phyloP scores from a whole-genome alignment of 1,140 invertebrate genomes.

The Micrasema longulum region DNA sequence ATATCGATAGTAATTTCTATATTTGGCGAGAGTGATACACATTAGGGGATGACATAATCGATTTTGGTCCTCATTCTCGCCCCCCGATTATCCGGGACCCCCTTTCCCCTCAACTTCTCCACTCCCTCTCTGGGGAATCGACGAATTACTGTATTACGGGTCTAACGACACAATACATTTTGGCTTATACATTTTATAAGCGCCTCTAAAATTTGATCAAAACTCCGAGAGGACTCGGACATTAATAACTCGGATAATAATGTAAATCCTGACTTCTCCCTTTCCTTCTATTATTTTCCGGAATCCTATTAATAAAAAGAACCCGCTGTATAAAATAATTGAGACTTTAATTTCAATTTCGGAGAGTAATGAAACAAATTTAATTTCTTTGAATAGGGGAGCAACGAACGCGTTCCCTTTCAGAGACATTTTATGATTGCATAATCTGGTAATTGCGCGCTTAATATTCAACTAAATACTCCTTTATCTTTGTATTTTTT shows the following conservation, averaged over 20 bases:
- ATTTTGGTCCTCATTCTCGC: constrained; percentile 12
- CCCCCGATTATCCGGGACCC: constrained; percentile 18
- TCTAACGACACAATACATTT: constrained; percentile 49
- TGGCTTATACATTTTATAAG: constrained; percentile 44
- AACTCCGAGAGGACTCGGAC: constrained; percentile 19
- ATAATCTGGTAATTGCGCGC: constrained; percentile 38
- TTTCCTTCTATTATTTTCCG: constrained; percentile 18
- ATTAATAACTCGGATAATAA: constrained; percentile 39
- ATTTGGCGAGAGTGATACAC: not conserved
- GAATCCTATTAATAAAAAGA: constrained; percentile 40
- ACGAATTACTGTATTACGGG: constrained; percentile 46
- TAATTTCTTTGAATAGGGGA: constrained; percentile 41
- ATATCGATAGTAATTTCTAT: too few relatives aligned
- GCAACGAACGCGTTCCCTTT: not conserved
- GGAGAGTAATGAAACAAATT: constrained; percentile 51
- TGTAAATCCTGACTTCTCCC: constrained; percentile 17
- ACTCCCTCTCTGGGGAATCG: constrained; percentile 37
- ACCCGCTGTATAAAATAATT: constrained; percentile 46
- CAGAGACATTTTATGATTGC: constrained; percentile 38
- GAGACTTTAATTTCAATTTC: constrained; percentile 53
- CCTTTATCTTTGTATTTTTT: too few relatives aligned
- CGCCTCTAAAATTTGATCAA: constrained; percentile 47
- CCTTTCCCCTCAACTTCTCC: not conserved
- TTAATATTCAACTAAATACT: too few relatives aligned
- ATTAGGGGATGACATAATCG: constrained; percentile 21